Percentiles rank a stretch among this genome's conserved stretches.
Evolutionary conservation across 2,113 vertebrate genomes (phyloP).

Genomic region (Pterophyllum scalare): DNA sequence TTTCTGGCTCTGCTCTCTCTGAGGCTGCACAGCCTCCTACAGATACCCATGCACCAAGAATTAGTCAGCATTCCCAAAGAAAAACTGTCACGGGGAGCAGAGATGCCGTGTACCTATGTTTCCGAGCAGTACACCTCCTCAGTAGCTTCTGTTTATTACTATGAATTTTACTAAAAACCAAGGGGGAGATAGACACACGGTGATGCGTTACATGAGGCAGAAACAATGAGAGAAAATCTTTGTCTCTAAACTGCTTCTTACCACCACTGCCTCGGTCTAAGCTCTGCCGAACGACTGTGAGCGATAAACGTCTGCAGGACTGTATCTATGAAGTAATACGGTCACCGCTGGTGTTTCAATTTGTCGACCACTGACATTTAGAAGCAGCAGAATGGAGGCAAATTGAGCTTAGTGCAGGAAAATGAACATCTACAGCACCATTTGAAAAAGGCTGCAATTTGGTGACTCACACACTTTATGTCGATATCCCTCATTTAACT

Average conservation of each 20-base stretch:
- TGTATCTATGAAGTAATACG: neutral
- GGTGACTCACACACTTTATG: conserved; percentile 65
- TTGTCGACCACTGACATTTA: conserved; percentile 55
- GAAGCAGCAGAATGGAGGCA: conserved; percentile 43
- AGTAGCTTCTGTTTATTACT: conserved; percentile 94
- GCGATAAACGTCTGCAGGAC: neutral
- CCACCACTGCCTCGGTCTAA: neutral
- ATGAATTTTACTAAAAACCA: conserved; percentile 91
- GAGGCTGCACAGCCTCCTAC: conserved; percentile 48
- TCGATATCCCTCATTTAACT: conserved; percentile 62
- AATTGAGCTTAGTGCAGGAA: conserved; percentile 48
- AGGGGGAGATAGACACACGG: conserved; percentile 88
- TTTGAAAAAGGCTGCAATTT: conserved; percentile 64
- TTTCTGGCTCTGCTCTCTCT: conserved; percentile 5
- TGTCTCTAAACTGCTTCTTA: neutral
- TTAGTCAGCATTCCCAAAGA: conserved; percentile 92
- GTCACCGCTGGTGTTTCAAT: conserved; percentile 11
- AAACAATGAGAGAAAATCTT: conserved; percentile 20
- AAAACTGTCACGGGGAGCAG: conserved; percentile 71
- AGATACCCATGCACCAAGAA: conserved; percentile 88
- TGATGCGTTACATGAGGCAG: conserved; percentile 57
- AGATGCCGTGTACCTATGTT: conserved; percentile 91
- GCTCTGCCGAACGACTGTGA: neutral
- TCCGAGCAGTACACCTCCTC: conserved; percentile 89
- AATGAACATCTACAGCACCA: conserved; percentile 51